Base-by-base conservation (phyloP, 2,797 vertebrate genomes). In the Ammospiza maritima region DNA sequence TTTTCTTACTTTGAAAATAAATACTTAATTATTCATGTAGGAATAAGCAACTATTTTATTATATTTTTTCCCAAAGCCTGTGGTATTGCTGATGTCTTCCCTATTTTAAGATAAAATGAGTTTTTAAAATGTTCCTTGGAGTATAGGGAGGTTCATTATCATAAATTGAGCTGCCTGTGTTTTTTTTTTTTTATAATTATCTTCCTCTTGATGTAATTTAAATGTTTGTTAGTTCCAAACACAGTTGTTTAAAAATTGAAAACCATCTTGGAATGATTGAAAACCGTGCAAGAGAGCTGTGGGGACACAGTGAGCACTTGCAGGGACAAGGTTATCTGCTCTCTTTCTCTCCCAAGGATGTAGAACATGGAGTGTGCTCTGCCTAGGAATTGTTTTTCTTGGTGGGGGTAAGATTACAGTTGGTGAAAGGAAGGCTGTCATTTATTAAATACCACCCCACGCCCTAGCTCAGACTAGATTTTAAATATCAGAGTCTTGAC, bases 111-210 rank as follows among this genome's bases (percentile, higher is more conserved):
- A 64, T 73, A 53, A 91, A 86, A 88, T 25, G 38, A 82, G 54
- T 61, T 93, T 93, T 93, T 65, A 44, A 93, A 95, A 60, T 22
- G 40, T 94, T 85, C 87, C 91, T 89, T 73, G 57, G 74, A 56
- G 92, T 82, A 50, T 65, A 19, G 2, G 7, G 62, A 85, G 40
- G 58, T 45, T 96, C 74, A 78, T 93, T 90, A 90, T 62, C 65
- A 76, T 78, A 67, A 89, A 85, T 71, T 0, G 2, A 77, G 50
- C 85, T 78, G 82, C 61, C 44, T 88, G 50, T 92, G 45, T 81
- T 16, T 42, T 74, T 85, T 81, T 86, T 71, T 78, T 86, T 71
- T 81, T 56, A 53, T 5, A 45, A 84, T 88, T 88, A 47, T 62
- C 70, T 79, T 85, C 51, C 47, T 72, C 47, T 50, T 34, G 38